Evolutionary conservation across 2,113 vertebrate genomes (phyloP), one percentile per base, ranked within the genome.

Genomic region (Tretioscincus oriximinensis): DNA sequence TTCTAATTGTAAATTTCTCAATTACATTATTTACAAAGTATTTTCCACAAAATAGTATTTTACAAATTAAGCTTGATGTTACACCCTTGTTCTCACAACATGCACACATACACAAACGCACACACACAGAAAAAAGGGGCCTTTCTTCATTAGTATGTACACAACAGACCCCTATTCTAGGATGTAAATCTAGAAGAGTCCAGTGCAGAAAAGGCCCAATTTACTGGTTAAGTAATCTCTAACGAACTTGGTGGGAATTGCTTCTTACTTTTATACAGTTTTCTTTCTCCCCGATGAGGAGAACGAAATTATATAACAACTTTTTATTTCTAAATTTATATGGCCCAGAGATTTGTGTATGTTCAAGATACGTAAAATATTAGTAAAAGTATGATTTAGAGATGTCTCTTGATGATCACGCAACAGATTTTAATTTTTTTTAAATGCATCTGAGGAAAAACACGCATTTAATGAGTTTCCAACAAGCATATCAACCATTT

Each of bases 11-110:
- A 84, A 77, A 78, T 54, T 69, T 14, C 18, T 78, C 10, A 0
- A 0, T 82, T 61, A 60, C 73, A 60, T 66, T 81, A 22, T 77
- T 82, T 77, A 75, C 60, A 75, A 31, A 3, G 54, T 61, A 41
- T 79, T 77, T 77, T 60, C 64, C 68, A 76, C 74, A 66, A 58
- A 68, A 69, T 73, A 67, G 54, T 67, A 81, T 79, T 60, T 66
- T 29, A 78, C 77, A 83, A 79, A 58, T 3, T 21, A 4, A 69
- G 73, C 0, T 1, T 54, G 68, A 78, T 7, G 61, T 69, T 6
- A 61, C 2, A 61, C 28, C 0, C 0, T 61, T 85, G 61, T 77
- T 66, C 69, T 14, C 26, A 67, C 16, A 64, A 21, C 26, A 69
- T 0, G 7, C 71, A 28, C 35, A 29, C 45, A 20, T 9, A 4